phyloP scores from a whole-genome alignment of 2,113 vertebrate genomes.

The Gymnobelideus leadbeateri region DNA sequence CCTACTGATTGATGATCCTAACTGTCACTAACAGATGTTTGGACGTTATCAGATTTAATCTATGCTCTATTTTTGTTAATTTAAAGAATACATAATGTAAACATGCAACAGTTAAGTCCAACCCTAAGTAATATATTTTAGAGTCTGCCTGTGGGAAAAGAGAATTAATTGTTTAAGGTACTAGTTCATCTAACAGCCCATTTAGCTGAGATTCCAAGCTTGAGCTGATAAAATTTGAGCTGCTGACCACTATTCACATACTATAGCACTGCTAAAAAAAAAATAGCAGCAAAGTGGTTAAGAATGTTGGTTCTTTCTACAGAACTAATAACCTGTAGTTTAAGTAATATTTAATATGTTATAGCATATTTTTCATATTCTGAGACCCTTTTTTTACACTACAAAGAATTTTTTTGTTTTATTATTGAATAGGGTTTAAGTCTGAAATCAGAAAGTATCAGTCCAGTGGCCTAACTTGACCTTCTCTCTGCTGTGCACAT shows the following conservation, averaged over 20 bases:
- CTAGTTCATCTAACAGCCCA: constrained; percentile 56
- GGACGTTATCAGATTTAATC: constrained; percentile 80
- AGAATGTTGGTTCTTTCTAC: constrained; percentile 58
- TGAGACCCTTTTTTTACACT: constrained; percentile 72
- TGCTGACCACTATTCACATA: constrained; percentile 72
- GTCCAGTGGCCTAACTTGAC: constrained; percentile 48
- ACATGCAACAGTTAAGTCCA: constrained; percentile 68
- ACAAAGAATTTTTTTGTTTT: constrained; percentile 67
- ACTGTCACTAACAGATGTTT: constrained; percentile 82
- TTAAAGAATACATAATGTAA: constrained; percentile 75
- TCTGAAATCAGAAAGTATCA: constrained; percentile 54
- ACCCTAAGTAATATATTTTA: constrained; percentile 54
- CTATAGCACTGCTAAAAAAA: constrained; percentile 59
- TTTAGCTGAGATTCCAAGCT: constrained; percentile 68
- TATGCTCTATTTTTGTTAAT: constrained; percentile 84
- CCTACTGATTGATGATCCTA: constrained; percentile 82
- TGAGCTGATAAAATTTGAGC: constrained; percentile 61
- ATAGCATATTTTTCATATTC: constrained; percentile 71
- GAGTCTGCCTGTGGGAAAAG: constrained; percentile 56
- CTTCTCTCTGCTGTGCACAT: neutral
- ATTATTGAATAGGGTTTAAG: constrained; percentile 62
- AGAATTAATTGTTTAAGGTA: constrained; percentile 58
- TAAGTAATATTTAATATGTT: constrained; percentile 56
- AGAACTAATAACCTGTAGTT: constrained; percentile 55
- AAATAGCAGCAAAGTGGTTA: constrained; percentile 50